These are phyloP conservation scores for Hestina assimilis DNA, from an alignment of 1,140 invertebrate species.

Conservation along the genomic window DNA sequence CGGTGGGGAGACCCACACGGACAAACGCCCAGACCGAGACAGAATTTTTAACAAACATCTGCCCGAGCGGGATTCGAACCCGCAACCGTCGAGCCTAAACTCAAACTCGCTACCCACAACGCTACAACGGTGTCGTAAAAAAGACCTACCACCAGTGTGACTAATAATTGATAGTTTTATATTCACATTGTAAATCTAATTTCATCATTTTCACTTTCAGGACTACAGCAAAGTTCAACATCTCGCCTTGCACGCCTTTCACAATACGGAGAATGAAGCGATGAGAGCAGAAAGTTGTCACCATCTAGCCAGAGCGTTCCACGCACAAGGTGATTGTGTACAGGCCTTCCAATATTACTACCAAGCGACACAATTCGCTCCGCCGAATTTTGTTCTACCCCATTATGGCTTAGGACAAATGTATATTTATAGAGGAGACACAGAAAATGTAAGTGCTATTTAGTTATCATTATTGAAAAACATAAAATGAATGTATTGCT, in stretches of 20 bases:
- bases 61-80: no score
- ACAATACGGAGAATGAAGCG: slow-evolving; percentile 99
- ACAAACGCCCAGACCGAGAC: no score
- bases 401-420: slow-evolving; percentile 99
- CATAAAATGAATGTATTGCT: no score
- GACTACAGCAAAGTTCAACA: slow-evolving; percentile 98
- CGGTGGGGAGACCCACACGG: no score
- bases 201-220: slow-evolving; percentile 73
- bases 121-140: no score
- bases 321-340: slow-evolving; percentile 97
- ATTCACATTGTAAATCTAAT: no score
- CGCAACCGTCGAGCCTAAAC: no score
- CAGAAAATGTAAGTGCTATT: slow-evolving; percentile 90
- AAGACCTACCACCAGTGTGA: no score
- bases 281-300: slow-evolving; percentile 99
- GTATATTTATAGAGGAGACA: slow-evolving; percentile 98
- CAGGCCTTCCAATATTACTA: slow-evolving; percentile 99
- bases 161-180: no score
- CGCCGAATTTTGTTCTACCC: slow-evolving; percentile 95
- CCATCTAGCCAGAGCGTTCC: slow-evolving; percentile 96
- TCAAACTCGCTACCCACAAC: no score
- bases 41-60: no score
- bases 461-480: slow-evolving; percentile 2
- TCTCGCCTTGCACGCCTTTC: slow-evolving; percentile 97
- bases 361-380: slow-evolving; percentile 98